Conservation (phyloP, 2,113 vertebrate species). For the Clarias magur region DNA sequence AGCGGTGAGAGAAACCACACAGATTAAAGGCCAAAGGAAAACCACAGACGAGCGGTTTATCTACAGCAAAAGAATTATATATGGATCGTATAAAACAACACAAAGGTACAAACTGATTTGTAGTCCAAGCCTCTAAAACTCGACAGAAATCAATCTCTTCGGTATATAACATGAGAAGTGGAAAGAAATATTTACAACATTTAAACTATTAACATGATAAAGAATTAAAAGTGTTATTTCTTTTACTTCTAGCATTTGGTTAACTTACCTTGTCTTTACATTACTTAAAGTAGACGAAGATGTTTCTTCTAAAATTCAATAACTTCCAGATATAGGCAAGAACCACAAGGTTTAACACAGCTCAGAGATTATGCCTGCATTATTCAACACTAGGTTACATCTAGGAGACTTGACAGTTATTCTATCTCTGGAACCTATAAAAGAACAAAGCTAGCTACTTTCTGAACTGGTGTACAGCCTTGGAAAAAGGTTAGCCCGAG, state of each 20-base stretch:
- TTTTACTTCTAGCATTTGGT: not conserved
- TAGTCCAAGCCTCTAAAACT: not conserved
- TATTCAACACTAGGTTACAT: not conserved
- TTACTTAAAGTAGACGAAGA: not conserved
- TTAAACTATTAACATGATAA: not conserved
- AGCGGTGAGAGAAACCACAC: constrained; percentile 14
- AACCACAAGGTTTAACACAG: not conserved
- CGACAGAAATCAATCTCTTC: not conserved
- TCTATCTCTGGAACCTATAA: not conserved
- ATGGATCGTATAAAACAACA: not conserved
- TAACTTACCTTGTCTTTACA: not conserved
- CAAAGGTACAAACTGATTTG: not conserved
- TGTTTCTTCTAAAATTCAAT: not conserved
- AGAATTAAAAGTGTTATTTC: not conserved
- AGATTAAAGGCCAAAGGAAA: not conserved
- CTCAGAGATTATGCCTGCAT: not conserved
- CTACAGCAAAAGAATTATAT: not conserved
- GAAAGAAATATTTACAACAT: not conserved
- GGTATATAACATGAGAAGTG: not conserved
- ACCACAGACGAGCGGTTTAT: constrained; percentile 1
- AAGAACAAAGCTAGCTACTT: not conserved
- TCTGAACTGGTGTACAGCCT: not conserved
- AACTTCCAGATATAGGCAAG: not conserved
- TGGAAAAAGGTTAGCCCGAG: not conserved
- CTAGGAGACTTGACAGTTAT: not conserved